Conservation (phyloP, 2,888 invertebrate species). For the Plebejus argus region DNA sequence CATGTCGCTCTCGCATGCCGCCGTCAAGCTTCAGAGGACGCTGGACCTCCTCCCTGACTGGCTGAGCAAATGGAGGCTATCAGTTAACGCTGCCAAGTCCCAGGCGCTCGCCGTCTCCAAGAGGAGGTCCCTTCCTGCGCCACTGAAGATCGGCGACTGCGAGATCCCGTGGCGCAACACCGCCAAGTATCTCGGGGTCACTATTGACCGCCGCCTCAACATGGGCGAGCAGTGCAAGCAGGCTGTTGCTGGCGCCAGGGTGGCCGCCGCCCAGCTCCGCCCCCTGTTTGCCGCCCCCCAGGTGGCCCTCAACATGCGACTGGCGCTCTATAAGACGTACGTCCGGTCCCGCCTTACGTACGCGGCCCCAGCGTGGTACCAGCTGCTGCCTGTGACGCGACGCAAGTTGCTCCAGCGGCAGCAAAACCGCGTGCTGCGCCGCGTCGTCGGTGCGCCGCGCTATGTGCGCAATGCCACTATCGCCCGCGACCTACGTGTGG, state of each 20-base stretch:
- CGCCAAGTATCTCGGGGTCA: slow-evolving; percentile 18
- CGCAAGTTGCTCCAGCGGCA: no score
- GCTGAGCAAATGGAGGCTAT: background rate
- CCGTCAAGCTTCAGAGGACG: background rate
- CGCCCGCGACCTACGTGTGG: no score
- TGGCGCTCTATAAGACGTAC: no score
- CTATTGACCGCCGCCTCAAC: background rate
- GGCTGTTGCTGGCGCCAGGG: background rate
- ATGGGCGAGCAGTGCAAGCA: background rate
- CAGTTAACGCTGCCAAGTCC: background rate
- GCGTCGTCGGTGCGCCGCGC: no score
- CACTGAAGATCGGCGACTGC: background rate
- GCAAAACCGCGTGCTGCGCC: no score
- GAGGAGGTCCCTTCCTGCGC: background rate
- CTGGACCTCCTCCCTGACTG: background rate
- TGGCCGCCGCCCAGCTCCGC: background rate
- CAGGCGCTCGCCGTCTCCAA: background rate
- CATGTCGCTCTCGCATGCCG: background rate
- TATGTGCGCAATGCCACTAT: no score
- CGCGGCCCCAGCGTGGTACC: no score
- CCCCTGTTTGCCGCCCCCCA: no score
- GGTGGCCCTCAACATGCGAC: no score
- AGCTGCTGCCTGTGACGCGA: no score
- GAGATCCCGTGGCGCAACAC: background rate
- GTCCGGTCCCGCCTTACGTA: no score